Evolutionary conservation across 1,140 invertebrate species (phyloP), one percentile per base, ranked within the genome.

Genomic region (Paralvinella palmiformis): DNA sequence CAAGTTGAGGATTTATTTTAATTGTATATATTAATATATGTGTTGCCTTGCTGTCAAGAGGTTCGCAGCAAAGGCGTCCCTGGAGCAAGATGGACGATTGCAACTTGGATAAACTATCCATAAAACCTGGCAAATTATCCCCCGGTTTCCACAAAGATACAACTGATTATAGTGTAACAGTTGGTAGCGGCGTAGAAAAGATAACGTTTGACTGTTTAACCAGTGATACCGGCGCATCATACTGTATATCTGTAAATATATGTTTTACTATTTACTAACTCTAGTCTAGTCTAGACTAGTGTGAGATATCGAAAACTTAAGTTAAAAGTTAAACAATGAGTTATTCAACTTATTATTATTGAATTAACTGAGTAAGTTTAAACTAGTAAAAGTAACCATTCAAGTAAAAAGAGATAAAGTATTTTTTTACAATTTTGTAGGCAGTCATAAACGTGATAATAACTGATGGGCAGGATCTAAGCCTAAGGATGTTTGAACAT

Each of bases 21-120:
- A n/a, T n/a, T n/a, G n/a, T n/a, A n/a, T n/a, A n/a, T n/a, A n/a
- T n/a, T n/a, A n/a, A n/a, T n/a, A n/a, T n/a, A n/a, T n/a, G n/a
- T n/a, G n/a, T n/a, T n/a, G n/a, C n/a, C n/a, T n/a, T n/a, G n/a
- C n/a, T n/a, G n/a, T n/a, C n/a, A n/a, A n/a, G n/a, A n/a, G n/a
- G n/a, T n/a, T n/a, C n/a, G n/a, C n/a, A n/a, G n/a, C n/a, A n/a
- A 41, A 41, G n/a, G 37, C 37, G 37, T 41, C 37, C 37, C n/a
- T 41, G 83, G 94, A 97, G 73, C 72, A 78, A 78, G 63, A 80
- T 80, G 78, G 77, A 80, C 63, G 77, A 80, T 69, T 80, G 77
- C 68, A 71, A 68, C 61, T 66, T 80, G 53, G 73, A 78, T 65
- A 79, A 75, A 44, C 69, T 80, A 41, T 64, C 68, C 27, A 64